Percentiles rank a stretch among this genome's conserved stretches.
phyloP scores from a whole-genome alignment of 2,888 invertebrate genomes.

The Abrostola tripartita region DNA sequence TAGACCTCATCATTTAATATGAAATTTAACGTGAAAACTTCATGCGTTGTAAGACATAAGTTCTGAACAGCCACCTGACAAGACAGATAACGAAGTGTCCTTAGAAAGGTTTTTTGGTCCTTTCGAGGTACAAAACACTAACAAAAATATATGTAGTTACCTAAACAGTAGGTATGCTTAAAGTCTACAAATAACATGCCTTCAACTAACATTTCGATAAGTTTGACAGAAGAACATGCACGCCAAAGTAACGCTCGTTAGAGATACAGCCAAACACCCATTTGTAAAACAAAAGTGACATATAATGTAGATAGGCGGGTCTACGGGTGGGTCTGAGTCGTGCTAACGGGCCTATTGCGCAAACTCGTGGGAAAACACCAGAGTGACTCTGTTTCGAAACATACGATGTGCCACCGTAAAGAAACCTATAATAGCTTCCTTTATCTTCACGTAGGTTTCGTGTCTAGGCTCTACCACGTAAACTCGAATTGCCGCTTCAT shows the following conservation, averaged over 20 bases:
- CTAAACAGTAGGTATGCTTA: too few relatives aligned
- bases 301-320: constrained; percentile 23
- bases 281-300: constrained; percentile 47
- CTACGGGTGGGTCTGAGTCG: constrained; percentile 28
- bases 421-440: constrained; percentile 68
- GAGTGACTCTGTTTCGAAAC: constrained; percentile 59
- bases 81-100: too few relatives aligned
- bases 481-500: not conserved
- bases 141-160: too few relatives aligned
- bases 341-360: constrained; percentile 45
- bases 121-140: too few relatives aligned
- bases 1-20: too few relatives aligned
- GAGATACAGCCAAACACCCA: constrained; percentile 16
- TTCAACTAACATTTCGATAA: not conserved
- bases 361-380: constrained; percentile 66
- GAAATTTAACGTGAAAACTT: too few relatives aligned
- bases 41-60: too few relatives aligned
- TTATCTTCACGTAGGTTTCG: constrained; percentile 51
- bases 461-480: constrained; percentile 15
- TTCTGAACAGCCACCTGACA: too few relatives aligned
- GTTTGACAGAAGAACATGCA: not conserved
- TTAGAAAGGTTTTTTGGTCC: too few relatives aligned
- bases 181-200: too few relatives aligned
- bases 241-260: not conserved
- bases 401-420: constrained; percentile 60